Base-by-base conservation (phyloP, 2,888 invertebrate genomes). In the Lordiphosa andalusiaca region DNA sequence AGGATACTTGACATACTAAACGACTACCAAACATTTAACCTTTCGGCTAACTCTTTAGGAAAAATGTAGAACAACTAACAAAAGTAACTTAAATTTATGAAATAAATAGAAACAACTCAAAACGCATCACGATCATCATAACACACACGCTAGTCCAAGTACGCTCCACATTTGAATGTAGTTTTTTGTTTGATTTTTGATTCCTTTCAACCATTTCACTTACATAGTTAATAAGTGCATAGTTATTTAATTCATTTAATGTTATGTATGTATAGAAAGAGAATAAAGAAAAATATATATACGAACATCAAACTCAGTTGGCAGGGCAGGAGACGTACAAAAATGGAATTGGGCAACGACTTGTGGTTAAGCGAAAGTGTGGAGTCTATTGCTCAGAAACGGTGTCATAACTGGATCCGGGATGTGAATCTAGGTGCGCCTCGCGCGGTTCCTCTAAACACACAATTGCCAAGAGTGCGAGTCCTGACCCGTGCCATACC, bases 231-330 rank as follows among this genome's bases (percentile, higher is more conserved):
- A 33, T 72, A 72, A 72, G 72, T 55, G 50, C 64, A 64, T 67
- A 72, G 72, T 72, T 72, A 72, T 72, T 71, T 63, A 67, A 72
- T 72, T 72, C 72, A 70, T 62, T 72, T 72, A 61, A 70, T 72
- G 72, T 72, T 72, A 72, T 72, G 64, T 72, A 72, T 72, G 70
- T 72, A 72, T 72, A 72, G 57, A 57, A 57, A 60, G 53, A 69
- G 71, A 72, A 72, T 72, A 72, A 72, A 72, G 70, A 52, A 59
- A 65, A 61, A 39, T 53, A 71, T 69, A 72, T 67, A 55, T 57
- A 61, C n/a, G n/a, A 16, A 16, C 56, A 68, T 58, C 13, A 13
- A 44, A 0, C 10, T 10, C 9, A 44, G 13, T 13, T 13, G 9
- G 3, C 19, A 10, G 9, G 10, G 10, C 39, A 4, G 5, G 6